Conservation (phyloP, 1,140 invertebrate genomes). For the Calycopis cecrops region DNA sequence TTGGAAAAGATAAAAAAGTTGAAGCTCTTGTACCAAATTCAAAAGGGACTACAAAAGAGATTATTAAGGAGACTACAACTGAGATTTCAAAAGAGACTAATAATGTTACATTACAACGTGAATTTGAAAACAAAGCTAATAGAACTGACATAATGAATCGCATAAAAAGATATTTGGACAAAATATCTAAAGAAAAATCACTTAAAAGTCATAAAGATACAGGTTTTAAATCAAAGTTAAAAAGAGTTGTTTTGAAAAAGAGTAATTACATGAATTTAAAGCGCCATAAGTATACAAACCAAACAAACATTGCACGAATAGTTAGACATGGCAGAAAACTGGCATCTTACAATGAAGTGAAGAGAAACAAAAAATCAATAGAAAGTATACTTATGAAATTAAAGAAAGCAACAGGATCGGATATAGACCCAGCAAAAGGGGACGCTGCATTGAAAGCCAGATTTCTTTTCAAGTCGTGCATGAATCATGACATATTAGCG, state of each 20-base stretch:
- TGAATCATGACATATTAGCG: conserved; percentile 85
- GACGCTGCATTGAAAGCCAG: conserved; percentile 85
- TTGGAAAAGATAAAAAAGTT: conserved; percentile 10
- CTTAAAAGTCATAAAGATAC: conserved; percentile 18
- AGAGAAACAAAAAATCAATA: conserved; percentile 28
- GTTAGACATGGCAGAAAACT: conserved; percentile 8
- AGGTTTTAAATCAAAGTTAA: not conserved
- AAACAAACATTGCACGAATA: conserved; percentile 2
- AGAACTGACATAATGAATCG: conserved; percentile 50
- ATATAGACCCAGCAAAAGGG: conserved; percentile 41
- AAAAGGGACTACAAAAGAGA: conserved; percentile 30
- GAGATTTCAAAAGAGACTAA: conserved; percentile 30
- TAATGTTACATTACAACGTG: conserved; percentile 25
- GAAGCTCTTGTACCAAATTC: conserved; percentile 27
- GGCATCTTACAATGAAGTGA: conserved; percentile 21
- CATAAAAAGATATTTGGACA: conserved; percentile 50
- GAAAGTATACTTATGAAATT: conserved; percentile 21
- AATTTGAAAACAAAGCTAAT: conserved; percentile 20
- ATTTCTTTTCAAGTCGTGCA: conserved; percentile 88
- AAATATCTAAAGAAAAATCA: conserved; percentile 34
- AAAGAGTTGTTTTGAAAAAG: not conserved
- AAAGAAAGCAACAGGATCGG: conserved; percentile 22
- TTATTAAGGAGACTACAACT: too few relatives aligned
- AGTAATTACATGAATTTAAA: not conserved
- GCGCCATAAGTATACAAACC: not conserved